Evolutionary conservation across 2,888 invertebrate genomes (phyloP).

Genomic region (Nomada hirtipes): DNA sequence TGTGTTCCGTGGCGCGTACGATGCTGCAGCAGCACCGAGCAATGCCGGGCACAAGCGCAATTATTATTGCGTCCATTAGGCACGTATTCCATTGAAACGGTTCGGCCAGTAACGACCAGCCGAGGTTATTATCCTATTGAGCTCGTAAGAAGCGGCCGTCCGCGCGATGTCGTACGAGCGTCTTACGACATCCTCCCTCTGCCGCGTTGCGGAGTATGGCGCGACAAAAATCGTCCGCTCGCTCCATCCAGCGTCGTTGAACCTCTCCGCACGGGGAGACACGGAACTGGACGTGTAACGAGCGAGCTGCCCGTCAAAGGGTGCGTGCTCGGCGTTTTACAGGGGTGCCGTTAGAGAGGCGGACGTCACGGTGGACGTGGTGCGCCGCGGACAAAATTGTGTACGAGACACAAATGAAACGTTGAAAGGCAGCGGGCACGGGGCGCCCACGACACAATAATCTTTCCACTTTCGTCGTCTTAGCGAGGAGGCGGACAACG

Average conservation of each 20-base stretch:
- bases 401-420: too few relatives aligned
- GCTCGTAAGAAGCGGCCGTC: constrained; percentile 77
- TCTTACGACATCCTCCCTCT: constrained; percentile 74
- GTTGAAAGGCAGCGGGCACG: too few relatives aligned
- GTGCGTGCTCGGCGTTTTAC: background rate
- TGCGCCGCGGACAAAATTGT: too few relatives aligned
- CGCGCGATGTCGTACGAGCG: constrained; percentile 74
- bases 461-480: background rate
- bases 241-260: background rate
- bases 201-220: constrained; percentile 50
- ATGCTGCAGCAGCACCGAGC: background rate
- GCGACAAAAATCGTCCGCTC: constrained; percentile 56
- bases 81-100: constrained; percentile 71
- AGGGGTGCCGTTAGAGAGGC: background rate
- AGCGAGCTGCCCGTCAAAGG: constrained; percentile 14
- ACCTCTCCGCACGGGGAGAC: constrained; percentile 42
- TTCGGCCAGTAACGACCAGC: constrained; percentile 64
- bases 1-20: constrained; percentile 17
- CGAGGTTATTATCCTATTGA: constrained; percentile 81
- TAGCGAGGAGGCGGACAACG: background rate
- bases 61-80: constrained; percentile 77
- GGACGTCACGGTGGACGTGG: background rate
- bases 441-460: background rate
- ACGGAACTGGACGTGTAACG: constrained; percentile 31
- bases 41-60: constrained; percentile 71